Base-by-base conservation (phyloP, 2,797 vertebrate genomes). In the Pseudochaenichthys georgianus region DNA sequence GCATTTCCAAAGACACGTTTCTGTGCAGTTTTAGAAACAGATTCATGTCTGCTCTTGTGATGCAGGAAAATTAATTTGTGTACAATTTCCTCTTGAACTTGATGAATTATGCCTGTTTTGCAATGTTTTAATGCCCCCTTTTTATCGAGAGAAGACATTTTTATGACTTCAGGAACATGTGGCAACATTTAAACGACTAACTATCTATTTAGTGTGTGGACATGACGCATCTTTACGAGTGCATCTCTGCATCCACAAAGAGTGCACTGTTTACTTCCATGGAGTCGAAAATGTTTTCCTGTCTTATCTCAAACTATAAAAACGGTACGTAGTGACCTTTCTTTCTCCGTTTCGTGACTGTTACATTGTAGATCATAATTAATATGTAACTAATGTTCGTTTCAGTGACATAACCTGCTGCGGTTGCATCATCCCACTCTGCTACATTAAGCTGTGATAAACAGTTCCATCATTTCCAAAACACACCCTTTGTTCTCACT, bases 191-290 rank as follows among this genome's bases (percentile, higher is more conserved):
- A 62, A 28, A 9, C 43, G 31, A 48, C 16, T 19, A 17, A 51
- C 69, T 55, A 46, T 69, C 46, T 58, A 17, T 47, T 50, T 23
- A 4, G 23, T 53, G 11, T 73, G 34, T 46, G 64, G 58, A 78
- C 28, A 64, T 53, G 51, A 66, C 51, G 21, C 19, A 38, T 68
- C 17, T 31, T 54, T 16, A 51, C 4, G 3, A 57, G 38, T 31
- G 51, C 34, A 23, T 68, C 60, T 67, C 4, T 78, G 52, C 17
- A 1, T 58, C 23, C n/a, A 15, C 23, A 47, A n/a, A 66, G 42
- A 13, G 0, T 38, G 58, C 31, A 13, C 11, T 55, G 19, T n/a
- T 74, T 63, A 83, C 76, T 81, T 66, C 75, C 75, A 60, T 78
- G 64, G 43, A 73, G 75, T 74, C 57, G 6, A 23, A 64, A 48